These are phyloP conservation scores for Meriones psammophilus DNA, from an alignment of 2,797 vertebrate species.

Conservation along the genomic window DNA sequence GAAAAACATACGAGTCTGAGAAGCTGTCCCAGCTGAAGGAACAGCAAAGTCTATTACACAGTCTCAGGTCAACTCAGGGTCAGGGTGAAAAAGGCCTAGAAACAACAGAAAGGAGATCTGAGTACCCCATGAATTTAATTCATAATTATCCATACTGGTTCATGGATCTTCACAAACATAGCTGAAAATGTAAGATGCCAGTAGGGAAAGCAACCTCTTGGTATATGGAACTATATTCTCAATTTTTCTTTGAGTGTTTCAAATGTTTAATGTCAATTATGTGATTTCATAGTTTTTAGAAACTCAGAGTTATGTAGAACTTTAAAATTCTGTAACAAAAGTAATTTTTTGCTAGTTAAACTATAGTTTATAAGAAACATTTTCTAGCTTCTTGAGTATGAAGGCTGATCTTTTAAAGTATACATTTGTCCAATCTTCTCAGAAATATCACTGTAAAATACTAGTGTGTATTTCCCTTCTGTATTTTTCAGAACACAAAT, in stretches of 20 bases:
- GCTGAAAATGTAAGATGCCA: not conserved
- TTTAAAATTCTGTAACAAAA: constrained; percentile 59
- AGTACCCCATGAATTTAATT: constrained; percentile 1
- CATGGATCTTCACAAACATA: constrained; percentile 33
- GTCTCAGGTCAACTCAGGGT: not conserved
- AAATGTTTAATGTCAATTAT: constrained; percentile 29
- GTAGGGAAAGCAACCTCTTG: not conserved
- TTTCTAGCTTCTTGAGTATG: constrained; percentile 32
- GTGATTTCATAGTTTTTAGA: constrained; percentile 54
- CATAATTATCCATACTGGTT: constrained; percentile 34
- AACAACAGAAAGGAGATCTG: not conserved
- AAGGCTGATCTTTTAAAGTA: constrained; percentile 17
- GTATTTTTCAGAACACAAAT: constrained; percentile 47
- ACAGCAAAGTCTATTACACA: not conserved
- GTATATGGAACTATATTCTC: not conserved
- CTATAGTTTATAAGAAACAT: constrained; percentile 47
- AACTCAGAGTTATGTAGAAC: constrained; percentile 49
- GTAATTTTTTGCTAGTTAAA: constrained; percentile 41
- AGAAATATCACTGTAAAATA: constrained; percentile 39
- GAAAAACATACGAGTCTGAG: constrained; percentile 52
- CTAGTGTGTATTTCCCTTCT: not conserved
- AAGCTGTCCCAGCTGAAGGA: not conserved
- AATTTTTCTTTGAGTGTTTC: constrained; percentile 43
- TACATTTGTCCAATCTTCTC: not conserved
- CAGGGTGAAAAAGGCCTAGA: not conserved